These are phyloP conservation scores for Asteroscopus sphinx DNA, from an alignment of 2,888 invertebrate species.

Conservation along the genomic window DNA sequence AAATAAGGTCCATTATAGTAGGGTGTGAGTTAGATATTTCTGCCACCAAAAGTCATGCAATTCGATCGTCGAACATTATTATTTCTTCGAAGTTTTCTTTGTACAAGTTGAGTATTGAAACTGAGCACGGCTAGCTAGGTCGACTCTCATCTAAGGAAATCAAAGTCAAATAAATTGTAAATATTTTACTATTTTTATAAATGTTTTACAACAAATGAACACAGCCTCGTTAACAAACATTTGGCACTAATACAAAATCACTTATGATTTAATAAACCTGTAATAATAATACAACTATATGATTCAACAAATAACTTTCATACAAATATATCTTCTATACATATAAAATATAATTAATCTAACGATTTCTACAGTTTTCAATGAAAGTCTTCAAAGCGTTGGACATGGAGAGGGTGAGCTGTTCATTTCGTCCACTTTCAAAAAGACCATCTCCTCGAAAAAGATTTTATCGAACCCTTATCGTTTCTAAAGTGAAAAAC, in stretches of 20 bases:
- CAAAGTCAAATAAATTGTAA: conserved; percentile 63
- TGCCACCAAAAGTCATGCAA: conserved; percentile 38
- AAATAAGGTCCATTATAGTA: conserved; percentile 3
- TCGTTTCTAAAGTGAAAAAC: conserved; percentile 86
- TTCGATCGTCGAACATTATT: conserved; percentile 7
- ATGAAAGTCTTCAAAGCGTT: conserved; percentile 67
- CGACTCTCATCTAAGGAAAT: conserved; percentile 52
- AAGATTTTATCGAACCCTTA: conserved; percentile 85
- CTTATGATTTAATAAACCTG: conserved; percentile 57
- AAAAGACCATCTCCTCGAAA: conserved; percentile 77
- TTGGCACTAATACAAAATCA: conserved; percentile 63
- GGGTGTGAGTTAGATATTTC: conserved; percentile 20
- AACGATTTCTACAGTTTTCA: conserved; percentile 58
- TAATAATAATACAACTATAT: conserved; percentile 56
- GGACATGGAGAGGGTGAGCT: conserved; percentile 48
- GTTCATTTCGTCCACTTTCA: conserved; percentile 57
- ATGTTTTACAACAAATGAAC: conserved; percentile 66
- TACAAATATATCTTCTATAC: conserved; percentile 60
- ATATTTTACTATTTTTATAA: conserved; percentile 69
- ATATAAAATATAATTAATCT: conserved; percentile 48
- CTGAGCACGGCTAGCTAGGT: conserved; percentile 18
- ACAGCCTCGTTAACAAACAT: conserved; percentile 69
- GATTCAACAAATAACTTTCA: conserved; percentile 59
- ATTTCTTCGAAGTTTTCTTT: conserved; percentile 6
- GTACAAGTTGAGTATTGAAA: conserved; percentile 8